phyloP scores from a whole-genome alignment of 2,797 vertebrate species.

The Leuciscus waleckii region DNA sequence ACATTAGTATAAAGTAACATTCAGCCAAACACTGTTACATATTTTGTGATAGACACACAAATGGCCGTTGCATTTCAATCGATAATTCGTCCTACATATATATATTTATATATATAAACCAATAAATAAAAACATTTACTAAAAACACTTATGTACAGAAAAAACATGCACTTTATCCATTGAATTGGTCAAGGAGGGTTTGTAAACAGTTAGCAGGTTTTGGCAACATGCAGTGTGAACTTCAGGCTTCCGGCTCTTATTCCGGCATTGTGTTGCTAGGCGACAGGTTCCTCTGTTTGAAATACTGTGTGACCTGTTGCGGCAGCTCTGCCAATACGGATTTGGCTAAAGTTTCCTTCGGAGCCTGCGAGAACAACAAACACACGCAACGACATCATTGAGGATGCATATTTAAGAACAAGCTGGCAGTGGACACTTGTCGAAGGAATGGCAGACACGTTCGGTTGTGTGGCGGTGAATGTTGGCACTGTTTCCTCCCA shows the following conservation, averaged over 20 bases:
- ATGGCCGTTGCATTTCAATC: conserved; percentile 47
- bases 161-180: conserved; percentile 63
- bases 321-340: conserved; percentile 96
- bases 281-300: conserved; percentile 93
- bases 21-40: conserved; percentile 75
- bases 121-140: conserved; percentile 65
- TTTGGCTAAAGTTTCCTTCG: conserved; percentile 97
- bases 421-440: conserved; percentile 26
- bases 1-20: conserved; percentile 91
- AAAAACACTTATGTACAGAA: conserved; percentile 65
- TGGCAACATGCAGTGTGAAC: conserved; percentile 81
- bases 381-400: conserved; percentile 32
- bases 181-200: conserved; percentile 72
- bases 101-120: conserved; percentile 42
- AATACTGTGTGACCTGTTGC: conserved; percentile 98
- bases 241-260: conserved; percentile 72
- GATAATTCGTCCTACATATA: conserved; percentile 36
- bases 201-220: conserved; percentile 75
- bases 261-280: conserved; percentile 86
- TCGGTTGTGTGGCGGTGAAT: conserved; percentile 34
- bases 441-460: conserved; percentile 31
- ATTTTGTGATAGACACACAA: conserved; percentile 39
- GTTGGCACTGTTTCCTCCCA: conserved; percentile 44
- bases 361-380: conserved; percentile 80
- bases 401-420: conserved; percentile 28